Base-by-base conservation (phyloP, 2,113 vertebrate genomes). In the Ptyas mucosa region DNA sequence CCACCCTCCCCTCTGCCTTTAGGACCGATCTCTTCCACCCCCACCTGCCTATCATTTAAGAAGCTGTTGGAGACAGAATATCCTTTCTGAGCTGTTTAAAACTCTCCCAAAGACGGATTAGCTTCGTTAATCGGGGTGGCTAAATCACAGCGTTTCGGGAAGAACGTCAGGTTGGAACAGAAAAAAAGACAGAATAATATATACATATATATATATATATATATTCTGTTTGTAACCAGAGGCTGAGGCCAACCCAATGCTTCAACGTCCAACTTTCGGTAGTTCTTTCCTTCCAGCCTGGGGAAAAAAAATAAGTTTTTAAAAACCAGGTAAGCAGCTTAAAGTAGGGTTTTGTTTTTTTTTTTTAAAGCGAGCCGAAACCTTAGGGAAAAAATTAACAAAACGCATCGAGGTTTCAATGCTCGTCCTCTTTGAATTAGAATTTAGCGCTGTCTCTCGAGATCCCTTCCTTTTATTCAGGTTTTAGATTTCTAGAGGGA, bases 71-170 rank as follows among this genome's bases (percentile, higher is more conserved):
- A 8, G 51, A 3, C 1, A 23, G 34, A 75, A 26, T 14, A 9
- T 12, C 12, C 61, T 55, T 26, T 18, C 34, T 92, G 91, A 92
- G 91, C 85, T 75, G 85, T 88, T 87, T 89, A 90, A 93, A 88
- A 75, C 89, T 46, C 58, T 23, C 61, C 18, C 26, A 61, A 21
- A 87, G 11, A 2, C 58, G 8, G 92, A 91, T 93, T 93, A 93
- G 92, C 92, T 10, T 12, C 4, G 24, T 26, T 75, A 91, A 87
- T 87, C 92, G 7, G 89, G 26, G 26, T 1, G 8, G 12, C 49
- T 52, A 43, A 90, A 69, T 75, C 57, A 39, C 49, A 6, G 54
- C n/a, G 4, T 61, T 61, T 61, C 10, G 20, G 54, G 86, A 46
- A 75, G 26, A 11, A 15, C 61, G 20, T 34, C 10, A 1, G 10